Percentiles rank a stretch among this genome's conserved stretches.
These are phyloP conservation scores for Paraplagusia blochii DNA, from an alignment of 2,113 vertebrate genomes.

Conservation along the genomic window DNA sequence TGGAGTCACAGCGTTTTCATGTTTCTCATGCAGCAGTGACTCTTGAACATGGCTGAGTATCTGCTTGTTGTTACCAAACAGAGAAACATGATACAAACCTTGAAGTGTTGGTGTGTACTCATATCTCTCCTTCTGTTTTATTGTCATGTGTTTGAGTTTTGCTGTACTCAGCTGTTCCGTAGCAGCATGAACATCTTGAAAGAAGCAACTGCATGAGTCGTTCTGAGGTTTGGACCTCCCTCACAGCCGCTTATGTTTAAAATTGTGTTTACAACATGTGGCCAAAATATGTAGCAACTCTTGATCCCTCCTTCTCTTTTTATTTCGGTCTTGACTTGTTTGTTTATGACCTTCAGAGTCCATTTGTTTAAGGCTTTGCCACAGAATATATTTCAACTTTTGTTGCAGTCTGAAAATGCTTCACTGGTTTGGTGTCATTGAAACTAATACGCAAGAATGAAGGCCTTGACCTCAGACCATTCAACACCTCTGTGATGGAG, in stretches of 20 bases:
- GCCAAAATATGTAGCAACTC: slow-evolving; percentile 1
- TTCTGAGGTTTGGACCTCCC: slow-evolving; percentile 5
- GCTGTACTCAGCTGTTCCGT: slow-evolving; percentile 10
- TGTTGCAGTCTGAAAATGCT: neutral
- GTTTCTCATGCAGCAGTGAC: neutral
- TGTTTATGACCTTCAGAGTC: neutral
- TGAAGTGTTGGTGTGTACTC: neutral
- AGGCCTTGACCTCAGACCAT: neutral
- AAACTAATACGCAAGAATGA: neutral
- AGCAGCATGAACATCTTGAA: slow-evolving; percentile 18
- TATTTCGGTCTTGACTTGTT: slow-evolving; percentile 7
- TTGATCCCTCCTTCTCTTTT: neutral
- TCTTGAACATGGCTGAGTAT: neutral
- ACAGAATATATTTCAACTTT: neutral
- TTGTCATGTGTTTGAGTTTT: slow-evolving; percentile 31
- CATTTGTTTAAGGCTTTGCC: neutral
- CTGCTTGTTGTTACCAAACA: neutral
- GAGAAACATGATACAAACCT: neutral
- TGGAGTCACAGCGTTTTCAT: no score
- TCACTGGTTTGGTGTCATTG: neutral
- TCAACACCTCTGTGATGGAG: neutral
- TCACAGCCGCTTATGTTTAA: slow-evolving; percentile 7
- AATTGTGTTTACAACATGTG: slow-evolving; percentile 6
- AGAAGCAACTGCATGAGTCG: neutral
- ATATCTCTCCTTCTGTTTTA: slow-evolving; percentile 12